A percentile compares a stretch with the other conserved stretches of the same genome.
Conservation (phyloP, 1,140 invertebrate species). For the Physella acuta region DNA sequence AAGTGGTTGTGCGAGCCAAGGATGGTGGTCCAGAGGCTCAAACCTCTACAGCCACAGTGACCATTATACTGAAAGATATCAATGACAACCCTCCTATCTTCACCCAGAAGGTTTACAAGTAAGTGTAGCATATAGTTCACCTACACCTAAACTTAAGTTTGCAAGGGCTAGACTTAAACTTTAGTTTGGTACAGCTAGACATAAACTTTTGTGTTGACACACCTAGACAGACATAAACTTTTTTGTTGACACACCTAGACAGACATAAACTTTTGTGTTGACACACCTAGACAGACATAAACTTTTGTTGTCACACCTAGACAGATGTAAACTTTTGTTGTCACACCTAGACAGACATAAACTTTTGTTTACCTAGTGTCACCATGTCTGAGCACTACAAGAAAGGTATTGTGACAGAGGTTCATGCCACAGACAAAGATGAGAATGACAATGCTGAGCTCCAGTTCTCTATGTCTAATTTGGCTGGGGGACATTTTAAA, state of each 20-base stretch:
- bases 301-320: too few species aligned
- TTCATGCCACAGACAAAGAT: conserved; percentile 44
- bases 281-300: too few species aligned
- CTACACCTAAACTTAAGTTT: conserved; percentile 41
- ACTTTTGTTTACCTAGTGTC: conserved; percentile 34
- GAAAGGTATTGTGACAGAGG: conserved; percentile 39
- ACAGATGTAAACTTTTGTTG: too few species aligned
- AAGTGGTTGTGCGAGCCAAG: conserved; percentile 34
- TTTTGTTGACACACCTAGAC: neutral
- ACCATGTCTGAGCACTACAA: conserved; percentile 40
- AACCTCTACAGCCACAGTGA: conserved; percentile 56
- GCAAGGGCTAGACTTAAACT: neutral
- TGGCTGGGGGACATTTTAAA: conserved; percentile 25
- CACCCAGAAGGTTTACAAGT: conserved; percentile 67
- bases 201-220: too few species aligned
- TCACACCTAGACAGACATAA: too few species aligned
- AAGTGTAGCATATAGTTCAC: too few species aligned
- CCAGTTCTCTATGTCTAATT: conserved; percentile 38
- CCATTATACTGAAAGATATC: conserved; percentile 76
- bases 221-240: too few species aligned
- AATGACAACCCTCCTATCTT: conserved; percentile 89
- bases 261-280: too few species aligned
- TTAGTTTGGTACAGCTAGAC: too few species aligned
- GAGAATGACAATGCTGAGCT: conserved; percentile 41
- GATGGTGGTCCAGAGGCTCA: conserved; percentile 28